A percentile compares a stretch with the other conserved stretches of the same genome.
Evolutionary conservation across 2,113 vertebrate species (phyloP).

Genomic region (Panurus biarmicus): DNA sequence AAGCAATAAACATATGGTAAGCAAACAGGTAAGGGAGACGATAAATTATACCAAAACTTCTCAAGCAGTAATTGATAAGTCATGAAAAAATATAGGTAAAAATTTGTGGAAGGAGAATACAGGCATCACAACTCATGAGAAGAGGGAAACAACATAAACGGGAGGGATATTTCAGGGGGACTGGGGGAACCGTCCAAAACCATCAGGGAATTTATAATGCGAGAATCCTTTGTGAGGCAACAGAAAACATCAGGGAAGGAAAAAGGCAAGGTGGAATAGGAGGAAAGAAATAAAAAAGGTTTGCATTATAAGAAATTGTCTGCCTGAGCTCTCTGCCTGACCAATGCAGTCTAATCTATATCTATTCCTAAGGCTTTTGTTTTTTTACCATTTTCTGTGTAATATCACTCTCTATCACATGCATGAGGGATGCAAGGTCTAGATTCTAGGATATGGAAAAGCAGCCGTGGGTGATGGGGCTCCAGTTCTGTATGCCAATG

Average conservation of each 20-base stretch:
- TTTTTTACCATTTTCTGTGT: not conserved
- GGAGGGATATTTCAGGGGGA: not conserved
- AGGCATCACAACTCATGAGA: not conserved
- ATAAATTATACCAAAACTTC: not conserved
- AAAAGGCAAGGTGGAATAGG: accelerated
- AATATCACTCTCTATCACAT: not conserved
- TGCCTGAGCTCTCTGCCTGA: not conserved
- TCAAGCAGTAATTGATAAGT: not conserved
- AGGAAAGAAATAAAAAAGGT: not conserved
- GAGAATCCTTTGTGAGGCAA: not conserved
- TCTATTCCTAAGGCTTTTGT: not conserved
- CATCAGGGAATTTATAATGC: not conserved
- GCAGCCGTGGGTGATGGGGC: not conserved
- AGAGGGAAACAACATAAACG: not conserved
- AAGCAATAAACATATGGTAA: not conserved
- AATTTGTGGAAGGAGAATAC: not conserved
- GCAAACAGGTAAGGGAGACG: not conserved
- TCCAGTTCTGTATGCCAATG: not conserved
- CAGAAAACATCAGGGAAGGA: not conserved
- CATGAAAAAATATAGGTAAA: not conserved
- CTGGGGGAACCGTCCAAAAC: accelerated
- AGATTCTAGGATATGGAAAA: not conserved
- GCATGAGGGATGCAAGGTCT: not conserved
- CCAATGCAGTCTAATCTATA: not conserved
- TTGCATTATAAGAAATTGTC: not conserved